Evolutionary conservation across 2,113 vertebrate species (phyloP), one percentile per base, ranked within the genome.

Genomic region (Misgurnus mizolepis): DNA sequence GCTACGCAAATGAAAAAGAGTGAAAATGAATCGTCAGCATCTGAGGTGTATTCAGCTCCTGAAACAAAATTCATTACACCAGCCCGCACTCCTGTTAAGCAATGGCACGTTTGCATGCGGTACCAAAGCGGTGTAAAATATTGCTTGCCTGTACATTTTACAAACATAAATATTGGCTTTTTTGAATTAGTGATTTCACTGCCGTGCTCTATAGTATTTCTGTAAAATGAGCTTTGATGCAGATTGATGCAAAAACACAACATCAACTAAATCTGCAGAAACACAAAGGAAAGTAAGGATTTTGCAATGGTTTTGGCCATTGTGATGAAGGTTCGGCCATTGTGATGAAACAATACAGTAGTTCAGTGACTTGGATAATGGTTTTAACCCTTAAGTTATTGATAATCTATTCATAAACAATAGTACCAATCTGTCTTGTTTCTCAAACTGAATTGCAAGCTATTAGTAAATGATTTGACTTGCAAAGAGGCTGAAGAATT

Each of bases 401-500:
- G 58, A 68, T 86, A 69, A 70, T 43, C 34, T 56, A 67, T 45
- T 72, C 62, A 71, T 80, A 68, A 76, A 73, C 66, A 72, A n/a
- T 56, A 27, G 34, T 67, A 50, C 41, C 56, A 12, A 64, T 69
- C 7, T 75, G 79, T 61, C 69, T 82, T 82, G 55, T 72, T 60
- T 15, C 49, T 22, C 61, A 27, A 58, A 53, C 79, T 58, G 45
- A n/a, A 61, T 76, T 77, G 62, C 50, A 67, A 66, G 50, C 65
- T 45, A 62, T 76, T 75, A 86, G 55, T 53, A 80, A 34, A 14
- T 82, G 43, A 71, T 69, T 62, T 45, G 77, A 62, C 67, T 79
- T 55, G 49, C 68, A 70, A 55, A 70, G 17, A 34, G 14, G 49
- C 27, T 55, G 68, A 70, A 27, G 27, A 55, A 70, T 70, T 70